Base-by-base conservation (phyloP, 2,797 vertebrate genomes). In the Danionella dracula region DNA sequence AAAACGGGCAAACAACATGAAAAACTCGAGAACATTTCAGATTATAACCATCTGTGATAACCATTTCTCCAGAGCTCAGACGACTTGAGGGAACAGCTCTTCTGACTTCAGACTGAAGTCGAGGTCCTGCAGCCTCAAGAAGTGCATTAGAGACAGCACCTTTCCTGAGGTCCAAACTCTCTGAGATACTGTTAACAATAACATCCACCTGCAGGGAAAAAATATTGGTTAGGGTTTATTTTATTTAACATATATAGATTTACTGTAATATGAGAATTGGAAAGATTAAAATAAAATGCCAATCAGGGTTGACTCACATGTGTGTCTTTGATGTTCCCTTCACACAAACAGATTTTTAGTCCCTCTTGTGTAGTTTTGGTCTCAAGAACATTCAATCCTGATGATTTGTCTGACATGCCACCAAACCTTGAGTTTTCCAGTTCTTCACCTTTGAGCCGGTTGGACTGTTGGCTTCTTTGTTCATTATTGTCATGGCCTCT, bases 111-210 rank as follows among this genome's bases (percentile, higher is more conserved):
- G 0, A 0, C 77, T 92, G 89, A 21, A 98, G 84, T 0, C 9
- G 0, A 2, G 42, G 17, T 1, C 94, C 94, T 2, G 92, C 92
- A 23, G 70, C 85, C 27, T 46, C 2, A 45, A 92, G 81, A 31
- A 97, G 15, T 1, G 93, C 90, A 4, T 34, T 81, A 74, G 92
- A 93, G 51, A 96, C 89, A 0, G 83, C 86, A 0, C 94, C 94
- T 34, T 50, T 76, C 0, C 29, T 54, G 65, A 98, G 90, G 2
- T 51, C 4, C 68, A 93, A 71, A 76, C 87, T 42, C 1, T 15
- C 1, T 0, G 91, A 78, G 34, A 94, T 44, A 1, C 89, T 93
- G 86, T 91, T 96, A 57, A 96, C 88, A 0, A 96, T 77, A 58
- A 90, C 81, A 2, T 88, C 85, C 0, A 87, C 88, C 95, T 98